Base-by-base conservation (phyloP, 2,113 vertebrate species). In the Aptenodytes patagonicus region DNA sequence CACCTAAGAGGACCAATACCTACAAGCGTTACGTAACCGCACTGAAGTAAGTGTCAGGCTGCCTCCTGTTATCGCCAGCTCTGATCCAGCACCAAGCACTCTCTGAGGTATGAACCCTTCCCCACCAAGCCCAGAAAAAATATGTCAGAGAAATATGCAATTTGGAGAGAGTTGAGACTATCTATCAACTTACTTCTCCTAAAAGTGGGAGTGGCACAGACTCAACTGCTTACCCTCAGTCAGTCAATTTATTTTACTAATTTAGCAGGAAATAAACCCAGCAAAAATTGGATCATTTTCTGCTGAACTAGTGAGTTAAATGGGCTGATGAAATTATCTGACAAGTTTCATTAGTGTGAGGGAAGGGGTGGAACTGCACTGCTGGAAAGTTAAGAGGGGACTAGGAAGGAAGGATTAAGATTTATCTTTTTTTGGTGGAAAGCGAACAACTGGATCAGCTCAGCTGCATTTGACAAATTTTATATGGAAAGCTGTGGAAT, bases 321-420 rank as follows among this genome's bases (percentile, higher is more conserved):
- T 57, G 52, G 55, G 18, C 77, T 89, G 81, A 94, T 94, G 87
- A 89, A 96, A 91, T 94, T 66, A 91, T 64, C 84, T 93, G 87
- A 91, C 73, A 89, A 78, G 47, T 96, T 93, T 93, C 89, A 93
- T 94, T 94, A 87, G 18, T 36, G 20, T 77, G 73, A 93, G 34
- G 31, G 49, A 87, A 93, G 34, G 62, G 29, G 32, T 78, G 42
- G 26, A 91, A 71, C 46, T 55, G 32, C 42, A 16, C 29, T 82
- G 46, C 51, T 91, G 61, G 69, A 64, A 84, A 87, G 38, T 79
- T 82, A 64, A 68, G 40, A 68, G 86, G 31, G 52, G 36, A 36
- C 38, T 44, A 52, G 9, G 29, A 75, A 68, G 10, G 29, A 82
- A 78, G 20, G 34, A 79, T 47, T 79, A 64, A 42, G 21, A 29